A percentile compares a stretch with the other conserved stretches of the same genome.
These are phyloP conservation scores for Melanotaenia boesemani DNA, from an alignment of 2,797 vertebrate genomes.

Conservation along the genomic window DNA sequence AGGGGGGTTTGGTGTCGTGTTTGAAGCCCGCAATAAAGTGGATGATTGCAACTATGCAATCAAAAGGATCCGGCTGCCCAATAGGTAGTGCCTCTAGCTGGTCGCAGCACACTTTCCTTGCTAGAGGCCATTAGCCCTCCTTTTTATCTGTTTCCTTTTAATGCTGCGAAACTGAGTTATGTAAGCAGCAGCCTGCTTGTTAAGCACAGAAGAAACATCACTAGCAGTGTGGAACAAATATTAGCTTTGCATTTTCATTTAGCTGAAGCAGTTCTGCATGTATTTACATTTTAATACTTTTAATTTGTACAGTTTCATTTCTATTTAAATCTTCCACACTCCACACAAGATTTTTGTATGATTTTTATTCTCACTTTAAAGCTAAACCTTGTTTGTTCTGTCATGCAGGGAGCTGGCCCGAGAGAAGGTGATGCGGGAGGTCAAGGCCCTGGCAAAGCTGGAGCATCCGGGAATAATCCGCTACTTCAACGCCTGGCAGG, in stretches of 20 bases:
- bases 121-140: constrained; percentile 32
- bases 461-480: constrained; percentile 98
- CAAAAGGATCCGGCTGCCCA: constrained; percentile 97
- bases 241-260: constrained; percentile 14
- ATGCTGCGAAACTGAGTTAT: constrained; percentile 21
- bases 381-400: background rate
- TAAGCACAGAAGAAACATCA: constrained; percentile 10
- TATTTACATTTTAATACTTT: constrained; percentile 19
- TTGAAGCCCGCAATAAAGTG: constrained; percentile 98
- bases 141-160: constrained; percentile 28
- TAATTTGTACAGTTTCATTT: background rate
- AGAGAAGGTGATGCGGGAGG: constrained; percentile 98
- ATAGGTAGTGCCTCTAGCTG: constrained; percentile 83
- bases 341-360: background rate
- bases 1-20: constrained; percentile 97
- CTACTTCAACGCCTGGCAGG: constrained; percentile 99
- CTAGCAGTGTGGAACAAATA: constrained; percentile 29
- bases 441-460: constrained; percentile 96
- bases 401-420: constrained; percentile 90
- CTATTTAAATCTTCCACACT: background rate
- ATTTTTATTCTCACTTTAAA: background rate
- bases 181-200: constrained; percentile 19
- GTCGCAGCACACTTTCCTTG: constrained; percentile 4
- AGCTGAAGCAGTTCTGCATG: constrained; percentile 2
- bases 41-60: constrained; percentile 99